A percentile compares a stretch with the other conserved stretches of the same genome.
phyloP scores from a whole-genome alignment of 2,797 vertebrate genomes.

The Phrynocephalus guinanensis region DNA sequence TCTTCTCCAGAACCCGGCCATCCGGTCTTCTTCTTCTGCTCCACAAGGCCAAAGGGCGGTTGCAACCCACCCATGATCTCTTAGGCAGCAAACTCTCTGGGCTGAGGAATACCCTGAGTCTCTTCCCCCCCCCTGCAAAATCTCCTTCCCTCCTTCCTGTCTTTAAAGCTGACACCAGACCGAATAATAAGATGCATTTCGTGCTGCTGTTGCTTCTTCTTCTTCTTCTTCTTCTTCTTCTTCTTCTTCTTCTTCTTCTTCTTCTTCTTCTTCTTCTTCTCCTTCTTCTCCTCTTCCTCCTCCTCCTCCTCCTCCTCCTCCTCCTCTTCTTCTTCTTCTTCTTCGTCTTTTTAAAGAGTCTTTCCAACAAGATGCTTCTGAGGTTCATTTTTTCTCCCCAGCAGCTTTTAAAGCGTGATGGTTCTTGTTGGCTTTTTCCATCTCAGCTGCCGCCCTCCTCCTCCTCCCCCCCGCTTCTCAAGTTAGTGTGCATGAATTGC shows the following conservation, averaged over 20 bases:
- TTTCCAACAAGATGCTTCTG: constrained; percentile 63
- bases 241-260: not conserved
- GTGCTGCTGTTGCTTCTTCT: not conserved
- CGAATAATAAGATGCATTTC: constrained; percentile 66
- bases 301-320: too few species aligned
- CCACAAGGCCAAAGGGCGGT: too few species aligned
- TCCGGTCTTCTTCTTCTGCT: too few species aligned
- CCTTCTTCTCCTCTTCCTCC: not conserved
- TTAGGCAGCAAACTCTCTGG: not conserved
- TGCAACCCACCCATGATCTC: not conserved
- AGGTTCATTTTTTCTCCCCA: constrained; percentile 64
- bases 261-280: not conserved
- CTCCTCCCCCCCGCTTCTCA: not conserved
- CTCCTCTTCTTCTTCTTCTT: not conserved
- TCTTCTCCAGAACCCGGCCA: too few species aligned
- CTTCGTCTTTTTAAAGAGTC: constrained; percentile 1
- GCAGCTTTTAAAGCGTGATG: constrained; percentile 56
- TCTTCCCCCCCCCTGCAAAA: not conserved
- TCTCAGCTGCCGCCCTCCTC: constrained; percentile 48
- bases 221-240: not conserved
- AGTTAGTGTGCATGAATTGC: constrained; percentile 60
- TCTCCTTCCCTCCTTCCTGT: constrained; percentile 51
- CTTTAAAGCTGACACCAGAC: constrained; percentile 58
- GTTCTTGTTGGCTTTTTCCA: constrained; percentile 39
- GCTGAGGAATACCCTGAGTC: not conserved